Evolutionary conservation across 2,888 invertebrate genomes (phyloP), one percentile per base, ranked within the genome.

Genomic region (Anoncus sp.): DNA sequence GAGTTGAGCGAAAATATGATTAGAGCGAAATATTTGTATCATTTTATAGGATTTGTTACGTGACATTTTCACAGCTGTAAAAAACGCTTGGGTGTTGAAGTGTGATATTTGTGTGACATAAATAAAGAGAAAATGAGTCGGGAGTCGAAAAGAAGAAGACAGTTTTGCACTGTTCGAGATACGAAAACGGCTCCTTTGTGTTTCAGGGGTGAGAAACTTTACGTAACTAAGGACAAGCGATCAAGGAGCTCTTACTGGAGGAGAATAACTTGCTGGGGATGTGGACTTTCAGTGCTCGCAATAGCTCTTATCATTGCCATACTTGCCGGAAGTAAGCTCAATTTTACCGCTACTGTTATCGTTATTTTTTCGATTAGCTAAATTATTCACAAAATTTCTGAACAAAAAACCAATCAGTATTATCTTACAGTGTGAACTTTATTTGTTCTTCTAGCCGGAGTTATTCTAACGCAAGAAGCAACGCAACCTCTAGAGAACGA

Each of bases 161-260:
- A 9, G 3, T 24, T 10, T 16, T 38, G n/a, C 20, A 38, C 9
- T 24, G 22, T 49, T 22, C 27, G 10, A 24, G 24, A 35, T 31
- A 45, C 63, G 47, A 49, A 47, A 35, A 12, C 16, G 9, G 1
- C 3, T 10, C 40, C 12, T 82, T 79, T 88, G 80, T 87, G 88
- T 94, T 94, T 67, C 94, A 96, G 96, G 91, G 96, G 96, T 71
- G 96, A 96, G 91, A 96, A 96, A 89, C 91, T 96, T 71, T 96
- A 96, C 89, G 95, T 96, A 76, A 96, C 96, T 14, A 96, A 96
- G 88, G 96, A 96, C 91, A 96, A 96, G 89, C 93, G 96, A 67
- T 94, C 94, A 55, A 94, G 94, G 88, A 94, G 94, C 86, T 93
- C 94, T 72, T 89, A 89, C 47, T 94, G 95, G 87, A 94, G 94